These are phyloP conservation scores for Spodoptera litura DNA, from an alignment of 1,140 invertebrate genomes.

Conservation along the genomic window DNA sequence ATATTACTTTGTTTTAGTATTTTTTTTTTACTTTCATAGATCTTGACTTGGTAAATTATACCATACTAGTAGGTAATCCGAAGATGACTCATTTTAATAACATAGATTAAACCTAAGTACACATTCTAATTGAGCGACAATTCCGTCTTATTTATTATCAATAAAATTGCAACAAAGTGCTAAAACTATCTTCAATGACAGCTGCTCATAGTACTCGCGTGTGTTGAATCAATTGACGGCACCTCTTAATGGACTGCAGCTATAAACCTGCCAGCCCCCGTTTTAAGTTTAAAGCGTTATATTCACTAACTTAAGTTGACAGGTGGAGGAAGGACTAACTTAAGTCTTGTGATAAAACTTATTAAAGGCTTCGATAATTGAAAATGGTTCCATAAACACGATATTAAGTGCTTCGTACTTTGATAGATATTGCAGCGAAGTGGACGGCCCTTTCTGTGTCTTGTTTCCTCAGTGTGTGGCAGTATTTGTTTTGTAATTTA, in stretches of 20 bases:
- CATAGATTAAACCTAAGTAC: too few relatives aligned
- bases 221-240: constrained; percentile 5
- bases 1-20: too few relatives aligned
- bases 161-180: background rate
- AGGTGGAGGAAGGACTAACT: background rate
- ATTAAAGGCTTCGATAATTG: background rate
- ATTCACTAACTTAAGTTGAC: background rate
- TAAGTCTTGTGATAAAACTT: background rate
- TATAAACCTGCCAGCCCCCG: constrained; percentile 8
- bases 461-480: too few relatives aligned
- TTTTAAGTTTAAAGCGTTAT: background rate
- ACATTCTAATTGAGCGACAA: too few relatives aligned
- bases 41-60: too few relatives aligned
- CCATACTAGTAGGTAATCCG: too few relatives aligned
- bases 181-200: background rate
- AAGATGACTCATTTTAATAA: too few relatives aligned
- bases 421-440: too few relatives aligned
- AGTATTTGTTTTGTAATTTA: too few relatives aligned
- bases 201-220: background rate
- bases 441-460: too few relatives aligned
- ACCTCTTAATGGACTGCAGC: background rate
- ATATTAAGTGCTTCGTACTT: background rate
- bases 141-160: too few relatives aligned
- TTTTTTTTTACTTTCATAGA: too few relatives aligned
- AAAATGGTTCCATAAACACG: background rate